Percentiles rank a stretch among this genome's conserved stretches.
Evolutionary conservation across 2,113 vertebrate genomes (phyloP).

Genomic region (Perca flavescens): DNA sequence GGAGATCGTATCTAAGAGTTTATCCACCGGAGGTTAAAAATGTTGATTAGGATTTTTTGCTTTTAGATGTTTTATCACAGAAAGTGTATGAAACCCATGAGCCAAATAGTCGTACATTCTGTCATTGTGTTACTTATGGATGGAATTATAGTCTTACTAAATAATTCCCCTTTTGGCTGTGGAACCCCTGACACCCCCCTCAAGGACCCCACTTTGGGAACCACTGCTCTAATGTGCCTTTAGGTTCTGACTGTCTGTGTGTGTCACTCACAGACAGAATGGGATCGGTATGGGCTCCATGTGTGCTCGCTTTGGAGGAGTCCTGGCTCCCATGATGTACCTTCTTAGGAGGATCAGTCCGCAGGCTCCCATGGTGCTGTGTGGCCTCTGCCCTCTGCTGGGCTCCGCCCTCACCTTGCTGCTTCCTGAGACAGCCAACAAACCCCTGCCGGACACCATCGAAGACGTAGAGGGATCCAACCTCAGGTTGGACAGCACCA

Average conservation of each 20-base stretch:
- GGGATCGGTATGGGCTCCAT: constrained; percentile 81
- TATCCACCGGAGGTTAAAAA: too few species aligned
- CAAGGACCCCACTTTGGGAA: too few species aligned
- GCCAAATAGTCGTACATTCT: too few species aligned
- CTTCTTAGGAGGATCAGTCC: constrained; percentile 63
- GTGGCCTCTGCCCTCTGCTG: constrained; percentile 77
- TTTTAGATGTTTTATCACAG: too few species aligned
- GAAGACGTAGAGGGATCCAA: constrained; percentile 66
- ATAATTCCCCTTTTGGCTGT: too few species aligned
- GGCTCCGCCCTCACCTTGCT: constrained; percentile 75
- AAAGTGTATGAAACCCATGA: too few species aligned
- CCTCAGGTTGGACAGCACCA: constrained; percentile 51
- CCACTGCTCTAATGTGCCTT: background rate
- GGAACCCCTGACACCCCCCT: too few species aligned
- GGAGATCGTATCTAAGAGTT: too few species aligned
- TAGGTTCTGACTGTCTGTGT: background rate
- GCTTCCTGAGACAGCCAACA: constrained; percentile 80
- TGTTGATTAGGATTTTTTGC: too few species aligned
- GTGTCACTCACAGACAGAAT: constrained; percentile 72
- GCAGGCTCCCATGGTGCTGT: constrained; percentile 78
- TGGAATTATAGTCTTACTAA: too few species aligned
- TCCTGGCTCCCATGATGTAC: constrained; percentile 77
- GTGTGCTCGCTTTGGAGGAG: constrained; percentile 78
- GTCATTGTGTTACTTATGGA: too few species aligned
- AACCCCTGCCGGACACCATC: constrained; percentile 77